Evolutionary conservation across 2,888 invertebrate species (phyloP), one percentile per base, ranked within the genome.

Genomic region (Brenthis hecate): DNA sequence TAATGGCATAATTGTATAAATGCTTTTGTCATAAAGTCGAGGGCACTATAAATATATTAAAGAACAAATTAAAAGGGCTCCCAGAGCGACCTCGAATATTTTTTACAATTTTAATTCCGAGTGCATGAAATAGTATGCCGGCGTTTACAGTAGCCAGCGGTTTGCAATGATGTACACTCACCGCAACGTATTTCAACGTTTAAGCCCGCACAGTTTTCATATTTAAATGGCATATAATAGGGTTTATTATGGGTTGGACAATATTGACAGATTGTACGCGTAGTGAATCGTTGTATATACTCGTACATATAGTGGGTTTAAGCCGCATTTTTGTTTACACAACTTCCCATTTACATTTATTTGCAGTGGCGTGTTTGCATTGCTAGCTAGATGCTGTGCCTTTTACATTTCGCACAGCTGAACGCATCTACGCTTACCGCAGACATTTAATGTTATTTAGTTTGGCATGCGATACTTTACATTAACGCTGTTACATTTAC

Each of bases 321-420:
- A 81, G 80, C 80, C 75, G 77, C 77, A 82, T 83, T 83, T 84
- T 85, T 85, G 83, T 81, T 81, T 79, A 79, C 80, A 83, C 82
- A 82, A 80, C 80, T 81, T 81, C 80, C 76, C 80, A 82, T 85
- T 82, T 84, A 77, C 78, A 79, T 82, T 78, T 81, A 79, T 76
- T 76, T 78, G 76, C 80, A 77, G 72, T 72, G 74, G 69, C 53
- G 19, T 74, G 74, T 77, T 68, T 74, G 73, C 71, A 68, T 70
- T 70, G 71, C 77, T 81, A 79, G 77, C 77, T 81, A 80, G 78
- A 81, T 77, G 76, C 58, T 58, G 23, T 54, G n/a, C 76, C 78
- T 81, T 78, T 78, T 80, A 77, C 78, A 82, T 85, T 80, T 81
- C 78, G 78, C 77, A 74, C 78, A 79, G 77, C 76, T 74, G 74